phyloP scores from a whole-genome alignment of 2,113 vertebrate genomes.

The Bagarius yarrelli region DNA sequence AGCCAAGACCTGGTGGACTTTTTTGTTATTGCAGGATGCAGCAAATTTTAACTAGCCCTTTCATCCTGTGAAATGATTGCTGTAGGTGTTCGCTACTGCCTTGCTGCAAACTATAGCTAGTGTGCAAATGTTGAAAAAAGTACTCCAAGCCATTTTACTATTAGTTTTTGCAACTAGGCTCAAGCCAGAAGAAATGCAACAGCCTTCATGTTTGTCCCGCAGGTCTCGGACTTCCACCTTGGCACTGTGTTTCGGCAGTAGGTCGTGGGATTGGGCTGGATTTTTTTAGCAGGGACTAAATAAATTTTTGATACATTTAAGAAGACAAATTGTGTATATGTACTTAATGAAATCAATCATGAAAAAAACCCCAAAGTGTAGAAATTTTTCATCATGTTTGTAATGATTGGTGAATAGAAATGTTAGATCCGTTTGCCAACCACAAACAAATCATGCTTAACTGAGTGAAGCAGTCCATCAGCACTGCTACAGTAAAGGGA shows the following conservation, averaged over 20 bases:
- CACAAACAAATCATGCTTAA: constrained; percentile 57
- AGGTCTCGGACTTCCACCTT: neutral
- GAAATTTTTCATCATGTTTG: constrained; percentile 17
- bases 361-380: constrained; percentile 44
- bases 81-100: neutral
- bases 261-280: too few species aligned
- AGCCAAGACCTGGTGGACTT: neutral
- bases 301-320: neutral
- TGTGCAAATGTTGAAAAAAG: neutral
- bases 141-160: neutral
- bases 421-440: constrained; percentile 56
- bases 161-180: neutral
- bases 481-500: constrained; percentile 7
- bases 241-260: neutral
- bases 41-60: neutral
- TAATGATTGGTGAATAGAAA: constrained; percentile 30
- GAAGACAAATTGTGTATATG: neutral
- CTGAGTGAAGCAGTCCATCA: constrained; percentile 48
- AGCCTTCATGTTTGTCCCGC: neutral
- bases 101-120: neutral
- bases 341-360: neutral
- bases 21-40: neutral
- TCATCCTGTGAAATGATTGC: neutral
- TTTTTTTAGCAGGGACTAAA: neutral
- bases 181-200: neutral